These are phyloP conservation scores for Bergia puertoricense DNA, from an alignment of 92 coral and sea anemone species.

Conservation along the genomic window DNA sequence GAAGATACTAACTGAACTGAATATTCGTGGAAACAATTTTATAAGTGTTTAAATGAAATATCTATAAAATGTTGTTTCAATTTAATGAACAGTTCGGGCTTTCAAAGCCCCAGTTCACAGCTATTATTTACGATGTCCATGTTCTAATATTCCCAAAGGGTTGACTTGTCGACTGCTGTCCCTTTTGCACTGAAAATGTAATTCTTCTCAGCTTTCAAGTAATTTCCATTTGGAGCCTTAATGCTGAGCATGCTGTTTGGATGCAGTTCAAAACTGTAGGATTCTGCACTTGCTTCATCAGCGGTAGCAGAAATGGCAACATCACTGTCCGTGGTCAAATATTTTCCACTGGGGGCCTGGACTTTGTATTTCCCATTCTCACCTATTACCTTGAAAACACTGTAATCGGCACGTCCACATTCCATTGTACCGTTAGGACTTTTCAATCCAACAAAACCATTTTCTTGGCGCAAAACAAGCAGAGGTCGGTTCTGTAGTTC, in stretches of 20 bases:
- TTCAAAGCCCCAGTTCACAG: slow-evolving; percentile 3
- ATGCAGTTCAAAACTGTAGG: slow-evolving; percentile 81
- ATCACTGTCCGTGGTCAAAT: slow-evolving; percentile 71
- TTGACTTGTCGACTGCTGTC: slow-evolving; percentile 54
- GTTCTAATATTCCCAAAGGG: slow-evolving; percentile 90
- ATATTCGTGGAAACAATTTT: neutral
- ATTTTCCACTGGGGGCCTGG: slow-evolving; percentile 78
- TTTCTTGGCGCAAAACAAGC: slow-evolving; percentile 86
- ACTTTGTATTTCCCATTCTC: slow-evolving; percentile 74
- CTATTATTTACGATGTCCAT: neutral
- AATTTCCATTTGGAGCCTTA: slow-evolving; percentile 85
- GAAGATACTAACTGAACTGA: neutral
- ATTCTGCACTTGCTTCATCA: slow-evolving; percentile 68
- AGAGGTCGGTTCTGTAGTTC: slow-evolving; percentile 90
- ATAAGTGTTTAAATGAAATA: too few relatives aligned
- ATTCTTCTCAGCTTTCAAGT: slow-evolving; percentile 83
- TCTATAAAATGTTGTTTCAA: neutral
- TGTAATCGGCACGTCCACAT: slow-evolving; percentile 81
- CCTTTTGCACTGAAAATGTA: slow-evolving; percentile 83
- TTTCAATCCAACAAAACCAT: slow-evolving; percentile 89
- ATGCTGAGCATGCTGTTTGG: slow-evolving; percentile 80
- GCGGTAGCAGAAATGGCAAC: slow-evolving; percentile 70
- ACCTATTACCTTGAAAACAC: slow-evolving; percentile 72
- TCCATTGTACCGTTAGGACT: slow-evolving; percentile 70
- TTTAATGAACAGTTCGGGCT: neutral